Percentiles rank a stretch among this genome's conserved stretches.
These are phyloP conservation scores for Ostrea edulis DNA, from an alignment of 1,140 invertebrate genomes.

Conservation along the genomic window DNA sequence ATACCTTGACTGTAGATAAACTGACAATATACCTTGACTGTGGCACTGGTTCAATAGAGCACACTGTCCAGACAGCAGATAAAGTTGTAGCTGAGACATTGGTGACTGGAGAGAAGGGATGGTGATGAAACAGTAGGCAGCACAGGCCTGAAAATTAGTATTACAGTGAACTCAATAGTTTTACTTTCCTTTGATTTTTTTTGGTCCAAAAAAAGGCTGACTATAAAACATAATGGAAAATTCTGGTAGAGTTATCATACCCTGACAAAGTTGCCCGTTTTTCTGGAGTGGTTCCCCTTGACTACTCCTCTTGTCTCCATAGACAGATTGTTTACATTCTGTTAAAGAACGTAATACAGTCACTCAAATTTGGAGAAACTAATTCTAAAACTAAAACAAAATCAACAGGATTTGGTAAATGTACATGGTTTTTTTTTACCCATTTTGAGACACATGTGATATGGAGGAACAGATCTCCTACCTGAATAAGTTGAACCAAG, in stretches of 20 bases:
- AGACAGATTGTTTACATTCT: constrained; percentile 90
- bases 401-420: background rate
- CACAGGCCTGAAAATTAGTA: constrained; percentile 86
- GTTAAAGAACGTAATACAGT: constrained; percentile 58
- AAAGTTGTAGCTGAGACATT: constrained; percentile 89
- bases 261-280: constrained; percentile 90
- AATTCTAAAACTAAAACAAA: background rate
- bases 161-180: background rate
- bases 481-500: constrained; percentile 91
- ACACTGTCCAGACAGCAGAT: constrained; percentile 92
- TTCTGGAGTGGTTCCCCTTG: constrained; percentile 88
- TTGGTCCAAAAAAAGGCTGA: background rate
- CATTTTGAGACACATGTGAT: no score
- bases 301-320: constrained; percentile 88
- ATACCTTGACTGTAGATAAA: constrained; percentile 90
- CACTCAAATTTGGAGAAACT: background rate
- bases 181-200: background rate
- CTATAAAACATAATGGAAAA: no score
- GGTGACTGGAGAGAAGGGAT: constrained; percentile 93
- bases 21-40: constrained; percentile 87
- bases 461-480: constrained; percentile 74
- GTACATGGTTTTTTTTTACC: no score
- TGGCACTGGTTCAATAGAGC: constrained; percentile 94
- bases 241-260: constrained; percentile 57
- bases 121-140: constrained; percentile 96